Conservation (phyloP, 2,888 invertebrate genomes). For the Heliconius cydno region DNA sequence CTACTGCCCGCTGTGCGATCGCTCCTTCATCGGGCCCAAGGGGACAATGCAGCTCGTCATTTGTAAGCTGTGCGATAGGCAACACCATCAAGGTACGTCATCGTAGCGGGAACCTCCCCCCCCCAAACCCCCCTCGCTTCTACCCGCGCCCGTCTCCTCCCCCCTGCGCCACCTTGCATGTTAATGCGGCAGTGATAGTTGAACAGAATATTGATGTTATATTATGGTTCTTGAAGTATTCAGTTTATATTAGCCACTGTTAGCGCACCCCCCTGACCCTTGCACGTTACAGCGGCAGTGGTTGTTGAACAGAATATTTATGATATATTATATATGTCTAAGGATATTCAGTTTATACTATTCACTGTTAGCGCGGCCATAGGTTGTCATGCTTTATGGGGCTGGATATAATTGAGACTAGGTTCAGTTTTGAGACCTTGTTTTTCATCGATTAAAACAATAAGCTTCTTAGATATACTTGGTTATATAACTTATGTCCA, state of each 20-base stretch:
- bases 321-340: not conserved
- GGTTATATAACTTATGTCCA: conserved; percentile 32
- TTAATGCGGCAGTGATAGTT: not conserved
- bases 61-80: conserved; percentile 84
- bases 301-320: conserved; percentile 1
- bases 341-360: conserved; percentile 14
- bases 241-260: not conserved
- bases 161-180: not conserved
- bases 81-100: conserved; percentile 83
- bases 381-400: conserved; percentile 9
- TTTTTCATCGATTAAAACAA: not conserved
- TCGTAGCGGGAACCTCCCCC: conserved; percentile 44
- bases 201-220: conserved; percentile 2
- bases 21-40: conserved; percentile 87
- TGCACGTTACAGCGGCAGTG: not conserved
- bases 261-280: not conserved
- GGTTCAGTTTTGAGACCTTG: not conserved
- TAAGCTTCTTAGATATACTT: not conserved
- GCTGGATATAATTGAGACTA: conserved; percentile 18
- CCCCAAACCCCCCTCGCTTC: not conserved
- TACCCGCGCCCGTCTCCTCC: not conserved
- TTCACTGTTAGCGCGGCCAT: not conserved
- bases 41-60: conserved; percentile 86
- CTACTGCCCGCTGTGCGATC: conserved; percentile 88
- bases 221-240: not conserved